phyloP scores from a whole-genome alignment of 2,797 vertebrate genomes.

The Streptopelia turtur region DNA sequence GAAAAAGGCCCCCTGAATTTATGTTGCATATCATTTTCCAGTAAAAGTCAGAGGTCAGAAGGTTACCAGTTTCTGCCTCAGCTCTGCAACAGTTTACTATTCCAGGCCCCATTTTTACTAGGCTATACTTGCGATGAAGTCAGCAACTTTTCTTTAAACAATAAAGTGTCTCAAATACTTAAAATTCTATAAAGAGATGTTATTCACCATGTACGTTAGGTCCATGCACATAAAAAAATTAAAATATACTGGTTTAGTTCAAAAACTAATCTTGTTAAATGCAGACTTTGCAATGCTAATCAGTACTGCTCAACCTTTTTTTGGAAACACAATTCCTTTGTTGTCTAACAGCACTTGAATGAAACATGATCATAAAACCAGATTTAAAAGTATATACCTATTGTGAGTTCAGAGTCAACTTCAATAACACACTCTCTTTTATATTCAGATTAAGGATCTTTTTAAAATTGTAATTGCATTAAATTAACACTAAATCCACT shows the following conservation, averaged over 20 bases:
- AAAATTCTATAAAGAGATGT: slow-evolving; percentile 70
- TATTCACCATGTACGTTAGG: slow-evolving; percentile 35
- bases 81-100: slow-evolving; percentile 77
- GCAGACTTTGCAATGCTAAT: slow-evolving; percentile 67
- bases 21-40: slow-evolving; percentile 80
- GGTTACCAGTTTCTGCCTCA: slow-evolving; percentile 78
- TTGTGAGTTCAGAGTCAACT: slow-evolving; percentile 59
- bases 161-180: slow-evolving; percentile 72
- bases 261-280: slow-evolving; percentile 66
- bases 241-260: slow-evolving; percentile 63
- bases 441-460: slow-evolving; percentile 68
- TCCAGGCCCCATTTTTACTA: slow-evolving; percentile 76
- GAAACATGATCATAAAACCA: slow-evolving; percentile 75
- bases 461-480: slow-evolving; percentile 72
- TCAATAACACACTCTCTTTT: slow-evolving; percentile 68
- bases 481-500: slow-evolving; percentile 69
- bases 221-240: slow-evolving; percentile 39
- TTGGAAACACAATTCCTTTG: slow-evolving; percentile 72
- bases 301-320: slow-evolving; percentile 45
- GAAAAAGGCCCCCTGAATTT: slow-evolving; percentile 78
- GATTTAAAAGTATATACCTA: slow-evolving; percentile 76
- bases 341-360: slow-evolving; percentile 69
- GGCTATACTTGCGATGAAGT: slow-evolving; percentile 74
- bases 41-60: slow-evolving; percentile 81
- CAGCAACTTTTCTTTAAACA: slow-evolving; percentile 79